Percentiles rank a stretch among this genome's conserved stretches.
These are phyloP conservation scores for Caenorhabditis sp. DNA, from an alignment of 2,888 invertebrate species.

Conservation along the genomic window DNA sequence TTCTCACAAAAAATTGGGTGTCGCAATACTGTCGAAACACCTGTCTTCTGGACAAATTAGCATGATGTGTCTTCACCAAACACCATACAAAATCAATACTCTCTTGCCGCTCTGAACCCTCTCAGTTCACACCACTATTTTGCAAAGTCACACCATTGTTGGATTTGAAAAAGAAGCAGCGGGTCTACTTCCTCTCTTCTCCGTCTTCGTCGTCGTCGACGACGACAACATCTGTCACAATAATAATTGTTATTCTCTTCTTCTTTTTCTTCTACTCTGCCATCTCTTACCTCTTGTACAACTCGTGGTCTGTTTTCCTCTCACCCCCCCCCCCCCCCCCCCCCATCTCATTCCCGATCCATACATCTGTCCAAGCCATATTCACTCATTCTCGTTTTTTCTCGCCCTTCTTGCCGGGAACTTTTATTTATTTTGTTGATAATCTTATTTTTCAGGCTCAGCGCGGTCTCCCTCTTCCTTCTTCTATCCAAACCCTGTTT, in stretches of 20 bases:
- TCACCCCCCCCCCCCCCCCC: background rate
- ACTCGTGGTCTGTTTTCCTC: background rate
- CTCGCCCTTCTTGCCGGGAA: background rate
- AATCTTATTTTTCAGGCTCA: slow-evolving; percentile 29
- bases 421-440: background rate
- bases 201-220: background rate
- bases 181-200: background rate
- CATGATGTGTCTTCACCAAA: background rate
- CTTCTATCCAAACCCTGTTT: slow-evolving; percentile 42
- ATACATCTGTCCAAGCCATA: background rate
- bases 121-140: background rate
- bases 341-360: background rate
- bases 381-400: background rate
- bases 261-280: too few species aligned
- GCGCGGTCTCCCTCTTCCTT: slow-evolving; percentile 48
- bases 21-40: too few species aligned
- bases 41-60: background rate
- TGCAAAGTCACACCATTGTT: background rate
- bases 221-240: background rate
- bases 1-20: too few species aligned
- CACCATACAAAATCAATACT: background rate
- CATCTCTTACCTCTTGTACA: background rate
- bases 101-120: background rate
- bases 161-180: background rate
- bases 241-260: slow-evolving; percentile 1